These are phyloP conservation scores for Diaphora mendica DNA, from an alignment of 2,888 invertebrate genomes.

Conservation along the genomic window DNA sequence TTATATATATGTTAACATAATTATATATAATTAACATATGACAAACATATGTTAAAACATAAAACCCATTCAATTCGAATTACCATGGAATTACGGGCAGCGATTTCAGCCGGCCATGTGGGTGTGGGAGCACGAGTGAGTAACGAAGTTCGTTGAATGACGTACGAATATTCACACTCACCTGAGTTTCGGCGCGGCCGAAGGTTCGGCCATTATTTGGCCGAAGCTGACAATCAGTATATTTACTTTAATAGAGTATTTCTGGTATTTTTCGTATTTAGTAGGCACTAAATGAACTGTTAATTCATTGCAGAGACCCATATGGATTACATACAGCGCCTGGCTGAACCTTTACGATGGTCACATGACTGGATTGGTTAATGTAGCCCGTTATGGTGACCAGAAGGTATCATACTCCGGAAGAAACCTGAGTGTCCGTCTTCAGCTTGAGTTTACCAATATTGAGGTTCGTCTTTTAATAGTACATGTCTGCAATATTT, in stretches of 20 bases:
- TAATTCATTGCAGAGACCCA: constrained; percentile 65
- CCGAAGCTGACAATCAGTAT: neutral
- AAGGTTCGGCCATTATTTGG: no score
- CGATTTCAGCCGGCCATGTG: no score
- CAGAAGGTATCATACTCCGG: constrained; percentile 78
- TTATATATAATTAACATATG: no score
- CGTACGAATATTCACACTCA: no score
- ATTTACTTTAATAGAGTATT: neutral
- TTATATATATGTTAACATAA: no score
- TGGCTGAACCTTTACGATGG: constrained; percentile 81
- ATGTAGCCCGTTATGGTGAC: constrained; percentile 79
- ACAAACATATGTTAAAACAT: no score
- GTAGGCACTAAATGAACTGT: neutral
- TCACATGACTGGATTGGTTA: constrained; percentile 78
- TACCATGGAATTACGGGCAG: no score
- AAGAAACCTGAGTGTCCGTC: constrained; percentile 78
- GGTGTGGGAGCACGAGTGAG: no score
- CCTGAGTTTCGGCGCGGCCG: no score
- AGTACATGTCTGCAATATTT: neutral
- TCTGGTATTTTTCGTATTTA: neutral
- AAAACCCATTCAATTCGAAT: no score
- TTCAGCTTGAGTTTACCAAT: constrained; percentile 72
- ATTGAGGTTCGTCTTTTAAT: constrained; percentile 56
- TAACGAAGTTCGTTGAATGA: no score
- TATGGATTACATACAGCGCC: constrained; percentile 83